Evolutionary conservation across 2,113 vertebrate species (phyloP).

Genomic region (Pluvianellus socialis): DNA sequence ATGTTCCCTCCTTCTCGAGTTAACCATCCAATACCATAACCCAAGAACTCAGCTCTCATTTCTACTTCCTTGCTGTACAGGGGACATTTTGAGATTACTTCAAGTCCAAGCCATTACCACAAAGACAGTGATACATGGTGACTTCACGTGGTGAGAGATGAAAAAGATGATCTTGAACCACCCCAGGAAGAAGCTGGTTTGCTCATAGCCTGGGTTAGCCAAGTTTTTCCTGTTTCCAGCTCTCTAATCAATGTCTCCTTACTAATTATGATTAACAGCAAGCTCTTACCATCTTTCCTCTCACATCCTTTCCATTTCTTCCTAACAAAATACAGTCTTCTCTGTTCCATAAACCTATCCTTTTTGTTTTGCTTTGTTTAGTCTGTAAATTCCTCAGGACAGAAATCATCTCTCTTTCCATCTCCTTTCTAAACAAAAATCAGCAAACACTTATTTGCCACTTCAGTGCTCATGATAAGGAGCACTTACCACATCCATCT

Average conservation of each 20-base stretch:
- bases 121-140: not conserved
- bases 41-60: not conserved
- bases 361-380: not conserved
- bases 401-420: not conserved
- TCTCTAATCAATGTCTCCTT: not conserved
- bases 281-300: not conserved
- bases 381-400: not conserved
- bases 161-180: not conserved
- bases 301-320: not conserved
- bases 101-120: not conserved
- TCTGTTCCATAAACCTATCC: not conserved
- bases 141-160: not conserved
- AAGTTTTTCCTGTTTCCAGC: not conserved
- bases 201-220: not conserved
- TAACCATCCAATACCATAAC: not conserved
- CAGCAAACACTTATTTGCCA: not conserved
- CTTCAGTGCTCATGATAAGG: not conserved
- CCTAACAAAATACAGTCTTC: not conserved
- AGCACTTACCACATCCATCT: not conserved
- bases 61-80: not conserved
- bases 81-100: not conserved
- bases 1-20: not conserved
- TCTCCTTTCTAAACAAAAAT: not conserved
- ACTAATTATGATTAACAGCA: not conserved
- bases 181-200: not conserved